Conservation (phyloP, 2,797 vertebrate species). For the Picus viridis region DNA sequence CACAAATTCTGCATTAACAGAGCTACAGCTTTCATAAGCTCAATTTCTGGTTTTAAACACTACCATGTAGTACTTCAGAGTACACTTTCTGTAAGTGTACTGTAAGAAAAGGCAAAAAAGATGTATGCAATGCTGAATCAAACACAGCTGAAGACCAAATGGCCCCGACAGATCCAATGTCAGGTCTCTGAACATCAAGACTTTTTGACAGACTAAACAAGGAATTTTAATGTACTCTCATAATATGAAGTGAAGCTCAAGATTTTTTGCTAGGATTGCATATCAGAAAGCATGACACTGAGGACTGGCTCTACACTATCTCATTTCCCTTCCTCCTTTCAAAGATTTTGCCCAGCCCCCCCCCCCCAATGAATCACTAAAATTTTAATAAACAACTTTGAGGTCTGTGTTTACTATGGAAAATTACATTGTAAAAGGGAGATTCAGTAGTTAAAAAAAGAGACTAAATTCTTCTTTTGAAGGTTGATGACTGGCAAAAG, state of each 20-base stretch:
- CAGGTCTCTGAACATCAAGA: not conserved
- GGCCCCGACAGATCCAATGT: not conserved
- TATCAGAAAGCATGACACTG: not conserved
- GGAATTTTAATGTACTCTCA: not conserved
- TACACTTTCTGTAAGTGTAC: no score
- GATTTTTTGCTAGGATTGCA: not conserved
- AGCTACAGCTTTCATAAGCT: constrained; percentile 3
- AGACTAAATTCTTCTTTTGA: not conserved
- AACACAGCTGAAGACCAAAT: not conserved
- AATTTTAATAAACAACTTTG: not conserved
- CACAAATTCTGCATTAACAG: not conserved
- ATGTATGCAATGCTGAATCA: not conserved
- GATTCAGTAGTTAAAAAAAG: not conserved
- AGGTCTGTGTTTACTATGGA: not conserved
- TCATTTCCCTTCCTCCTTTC: not conserved
- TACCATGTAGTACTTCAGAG: not conserved
- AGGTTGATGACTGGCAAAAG: not conserved
- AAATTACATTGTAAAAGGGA: not conserved
- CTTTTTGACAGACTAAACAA: not conserved
- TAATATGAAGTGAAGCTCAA: not conserved
- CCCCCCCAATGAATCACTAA: not conserved
- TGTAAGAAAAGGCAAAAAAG: not conserved
- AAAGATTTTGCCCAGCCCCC: not conserved
- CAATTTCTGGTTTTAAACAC: not conserved
- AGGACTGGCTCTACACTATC: not conserved